Percentiles rank a stretch among this genome's conserved stretches.
These are phyloP conservation scores for Apis laboriosa DNA, from an alignment of 1,140 invertebrate genomes.

Conservation along the genomic window DNA sequence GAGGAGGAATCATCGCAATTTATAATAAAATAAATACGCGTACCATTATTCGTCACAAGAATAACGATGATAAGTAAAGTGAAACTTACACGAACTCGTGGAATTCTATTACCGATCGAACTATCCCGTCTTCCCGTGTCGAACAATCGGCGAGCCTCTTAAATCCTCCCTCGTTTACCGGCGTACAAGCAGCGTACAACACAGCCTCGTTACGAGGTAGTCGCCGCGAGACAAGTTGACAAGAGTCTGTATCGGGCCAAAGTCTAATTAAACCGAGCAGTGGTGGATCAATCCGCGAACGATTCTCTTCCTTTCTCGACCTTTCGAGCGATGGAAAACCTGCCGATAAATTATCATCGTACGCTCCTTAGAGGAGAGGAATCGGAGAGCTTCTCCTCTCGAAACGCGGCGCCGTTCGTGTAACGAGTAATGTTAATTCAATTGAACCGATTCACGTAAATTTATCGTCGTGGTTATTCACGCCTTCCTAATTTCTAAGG, in stretches of 20 bases:
- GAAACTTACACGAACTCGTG: not conserved
- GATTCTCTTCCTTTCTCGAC: not conserved
- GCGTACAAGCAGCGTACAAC: not conserved
- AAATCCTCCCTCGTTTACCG: constrained; percentile 21
- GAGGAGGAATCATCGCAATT: too few relatives aligned
- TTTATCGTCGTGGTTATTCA: constrained; percentile 38
- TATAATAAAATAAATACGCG: too few relatives aligned
- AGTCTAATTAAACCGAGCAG: constrained; percentile 63
- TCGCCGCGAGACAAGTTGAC: constrained; percentile 49
- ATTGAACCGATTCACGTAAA: constrained; percentile 59
- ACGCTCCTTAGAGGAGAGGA: constrained; percentile 36
- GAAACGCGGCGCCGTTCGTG: constrained; percentile 40
- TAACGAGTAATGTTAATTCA: constrained; percentile 63
- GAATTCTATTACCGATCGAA: not conserved
- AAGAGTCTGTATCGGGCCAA: constrained; percentile 41
- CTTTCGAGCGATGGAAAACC: constrained; percentile 31
- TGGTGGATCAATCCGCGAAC: constrained; percentile 6
- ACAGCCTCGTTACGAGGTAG: constrained; percentile 27
- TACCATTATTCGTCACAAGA: not conserved
- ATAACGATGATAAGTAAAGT: not conserved
- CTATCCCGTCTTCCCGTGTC: not conserved
- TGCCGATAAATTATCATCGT: constrained; percentile 66
- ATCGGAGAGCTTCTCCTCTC: constrained; percentile 51
- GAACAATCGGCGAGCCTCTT: constrained; percentile 16
- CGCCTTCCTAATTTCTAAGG: not conserved